Conservation (phyloP, 2,797 vertebrate species). For the Taenioides sp. region DNA sequence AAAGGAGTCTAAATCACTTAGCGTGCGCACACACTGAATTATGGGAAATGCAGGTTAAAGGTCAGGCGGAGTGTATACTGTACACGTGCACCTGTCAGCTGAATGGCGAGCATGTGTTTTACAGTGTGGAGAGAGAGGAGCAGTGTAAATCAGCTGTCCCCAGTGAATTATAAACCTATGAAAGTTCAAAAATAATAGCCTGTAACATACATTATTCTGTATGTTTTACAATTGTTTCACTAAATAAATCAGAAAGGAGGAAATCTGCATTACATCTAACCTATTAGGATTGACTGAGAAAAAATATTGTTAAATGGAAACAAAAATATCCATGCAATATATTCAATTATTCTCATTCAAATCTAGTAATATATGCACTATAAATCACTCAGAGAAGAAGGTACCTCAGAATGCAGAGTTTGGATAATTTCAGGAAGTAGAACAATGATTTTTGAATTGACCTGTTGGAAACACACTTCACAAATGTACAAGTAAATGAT, state of each 20-base stretch:
- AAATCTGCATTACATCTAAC: too few relatives aligned
- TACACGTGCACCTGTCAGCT: slow-evolving; percentile 67
- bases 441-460: too few relatives aligned
- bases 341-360: too few relatives aligned
- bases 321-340: too few relatives aligned
- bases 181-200: background rate
- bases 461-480: background rate
- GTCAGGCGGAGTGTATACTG: slow-evolving; percentile 71
- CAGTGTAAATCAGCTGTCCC: slow-evolving; percentile 62
- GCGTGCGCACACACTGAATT: slow-evolving; percentile 7
- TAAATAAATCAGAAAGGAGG: too few relatives aligned
- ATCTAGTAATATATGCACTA: too few relatives aligned
- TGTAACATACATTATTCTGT: background rate
- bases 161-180: slow-evolving; percentile 26
- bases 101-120: slow-evolving; percentile 51
- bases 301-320: background rate
- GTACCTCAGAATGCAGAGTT: background rate
- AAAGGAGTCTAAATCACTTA: slow-evolving; percentile 63
- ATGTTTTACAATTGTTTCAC: background rate
- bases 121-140: slow-evolving; percentile 44
- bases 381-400: background rate
- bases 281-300: background rate
- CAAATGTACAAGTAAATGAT: background rate
- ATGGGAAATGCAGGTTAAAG: slow-evolving; percentile 74
- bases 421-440: background rate